These are phyloP conservation scores for Diachrysia chrysitis DNA, from an alignment of 2,888 invertebrate genomes.

Conservation along the genomic window DNA sequence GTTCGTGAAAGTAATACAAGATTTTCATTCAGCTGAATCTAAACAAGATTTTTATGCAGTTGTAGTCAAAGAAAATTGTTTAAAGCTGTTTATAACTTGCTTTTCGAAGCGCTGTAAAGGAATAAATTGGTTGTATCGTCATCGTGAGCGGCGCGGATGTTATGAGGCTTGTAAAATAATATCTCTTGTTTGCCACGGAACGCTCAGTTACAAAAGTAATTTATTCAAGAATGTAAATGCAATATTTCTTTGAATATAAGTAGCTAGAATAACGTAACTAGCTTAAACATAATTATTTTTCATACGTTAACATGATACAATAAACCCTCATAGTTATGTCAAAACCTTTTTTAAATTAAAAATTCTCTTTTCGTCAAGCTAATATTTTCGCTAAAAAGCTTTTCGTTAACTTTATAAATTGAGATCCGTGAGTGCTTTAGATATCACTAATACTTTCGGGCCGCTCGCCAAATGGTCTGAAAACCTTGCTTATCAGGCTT, in stretches of 20 bases:
- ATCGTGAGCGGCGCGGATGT: neutral
- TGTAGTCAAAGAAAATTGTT: slow-evolving; percentile 15
- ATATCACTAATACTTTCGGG: neutral
- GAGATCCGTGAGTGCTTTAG: neutral
- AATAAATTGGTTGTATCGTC: slow-evolving; percentile 22
- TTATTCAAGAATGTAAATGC: neutral
- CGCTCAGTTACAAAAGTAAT: neutral
- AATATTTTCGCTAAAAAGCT: neutral
- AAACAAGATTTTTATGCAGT: slow-evolving; percentile 34
- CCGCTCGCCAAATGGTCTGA: neutral
- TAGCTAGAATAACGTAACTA: no score
- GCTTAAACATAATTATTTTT: neutral
- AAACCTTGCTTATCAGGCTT: neutral
- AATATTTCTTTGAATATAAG: no score
- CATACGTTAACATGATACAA: neutral
- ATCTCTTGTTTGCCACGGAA: neutral
- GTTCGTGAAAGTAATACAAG: slow-evolving; percentile 9
- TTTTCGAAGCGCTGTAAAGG: slow-evolving; percentile 15
- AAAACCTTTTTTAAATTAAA: no score
- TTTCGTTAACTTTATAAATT: neutral
- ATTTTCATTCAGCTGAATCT: slow-evolving; percentile 40
- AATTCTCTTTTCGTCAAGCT: neutral
- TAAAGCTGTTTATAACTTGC: slow-evolving; percentile 6
- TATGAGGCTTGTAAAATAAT: slow-evolving; percentile 10
- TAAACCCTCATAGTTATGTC: neutral